A percentile compares a stretch with the other conserved stretches of the same genome.
Conservation (phyloP, 2,888 invertebrate genomes). For the Apamea sordens region DNA sequence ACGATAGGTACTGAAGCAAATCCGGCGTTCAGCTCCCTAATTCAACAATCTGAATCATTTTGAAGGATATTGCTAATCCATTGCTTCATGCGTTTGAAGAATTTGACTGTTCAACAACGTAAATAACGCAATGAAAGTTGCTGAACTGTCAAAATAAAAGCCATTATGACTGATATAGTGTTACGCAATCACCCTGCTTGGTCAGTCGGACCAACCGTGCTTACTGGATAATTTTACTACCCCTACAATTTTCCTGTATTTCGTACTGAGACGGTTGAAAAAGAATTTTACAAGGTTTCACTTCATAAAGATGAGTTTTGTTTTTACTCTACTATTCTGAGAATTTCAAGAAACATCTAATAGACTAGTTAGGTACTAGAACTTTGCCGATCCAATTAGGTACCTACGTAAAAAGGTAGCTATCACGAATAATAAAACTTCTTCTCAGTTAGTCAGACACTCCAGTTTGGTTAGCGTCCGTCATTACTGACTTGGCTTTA, state of each 20-base stretch:
- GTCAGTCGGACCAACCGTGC: not conserved
- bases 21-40: no score
- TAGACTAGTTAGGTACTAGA: not conserved
- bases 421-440: slow-evolving; percentile 53
- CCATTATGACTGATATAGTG: not conserved
- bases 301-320: not conserved
- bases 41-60: no score
- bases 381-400: slow-evolving; percentile 44
- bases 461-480: slow-evolving; percentile 25
- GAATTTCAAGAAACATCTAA: slow-evolving; percentile 14
- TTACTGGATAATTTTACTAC: not conserved
- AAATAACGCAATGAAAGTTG: not conserved
- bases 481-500: slow-evolving; percentile 46
- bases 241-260: not conserved
- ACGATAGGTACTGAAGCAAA: not conserved
- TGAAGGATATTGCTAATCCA: no score
- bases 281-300: not conserved
- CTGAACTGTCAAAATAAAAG: not conserved
- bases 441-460: slow-evolving; percentile 38
- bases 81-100: no score
- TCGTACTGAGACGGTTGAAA: no score
- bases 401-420: slow-evolving; percentile 15
- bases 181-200: not conserved
- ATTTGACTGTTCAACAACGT: no score
- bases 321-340: not conserved